Percentiles rank a stretch among this genome's conserved stretches.
Conservation (phyloP, 2,113 vertebrate species). For the Tichodroma muraria region DNA sequence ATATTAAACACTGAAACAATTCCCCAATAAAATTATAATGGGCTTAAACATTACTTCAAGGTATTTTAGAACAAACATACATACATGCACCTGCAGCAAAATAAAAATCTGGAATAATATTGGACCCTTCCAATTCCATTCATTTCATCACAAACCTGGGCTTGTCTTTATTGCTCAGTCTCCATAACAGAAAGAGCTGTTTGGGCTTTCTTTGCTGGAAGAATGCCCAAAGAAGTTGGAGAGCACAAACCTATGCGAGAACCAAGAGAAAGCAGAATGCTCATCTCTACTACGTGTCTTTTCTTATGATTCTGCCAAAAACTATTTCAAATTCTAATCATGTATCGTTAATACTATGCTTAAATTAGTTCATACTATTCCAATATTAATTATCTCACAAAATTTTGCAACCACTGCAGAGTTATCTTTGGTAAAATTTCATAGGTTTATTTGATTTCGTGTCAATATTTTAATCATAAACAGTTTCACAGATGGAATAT, state of each 20-base stretch:
- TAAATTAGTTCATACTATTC: neutral
- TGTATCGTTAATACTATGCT: neutral
- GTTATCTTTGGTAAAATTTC: neutral
- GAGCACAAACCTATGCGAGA: neutral
- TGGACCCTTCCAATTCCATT: neutral
- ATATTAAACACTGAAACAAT: neutral
- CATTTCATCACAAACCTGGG: neutral
- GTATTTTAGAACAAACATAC: neutral
- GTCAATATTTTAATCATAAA: conserved; percentile 31
- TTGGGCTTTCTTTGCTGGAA: neutral
- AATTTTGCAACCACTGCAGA: neutral
- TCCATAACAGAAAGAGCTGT: neutral
- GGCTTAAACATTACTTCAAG: neutral
- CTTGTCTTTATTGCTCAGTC: neutral
- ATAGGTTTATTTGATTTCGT: neutral
- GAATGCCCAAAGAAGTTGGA: neutral
- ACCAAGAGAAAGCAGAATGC: neutral
- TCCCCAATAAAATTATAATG: neutral
- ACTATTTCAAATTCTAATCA: neutral
- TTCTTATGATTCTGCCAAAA: neutral
- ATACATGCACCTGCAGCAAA: neutral
- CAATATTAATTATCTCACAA: neutral
- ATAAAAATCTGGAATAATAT: neutral
- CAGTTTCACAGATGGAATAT: neutral
- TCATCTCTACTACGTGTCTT: neutral